Conservation (phyloP, 2,797 vertebrate species). For the Geotrypetes seraphini region DNA sequence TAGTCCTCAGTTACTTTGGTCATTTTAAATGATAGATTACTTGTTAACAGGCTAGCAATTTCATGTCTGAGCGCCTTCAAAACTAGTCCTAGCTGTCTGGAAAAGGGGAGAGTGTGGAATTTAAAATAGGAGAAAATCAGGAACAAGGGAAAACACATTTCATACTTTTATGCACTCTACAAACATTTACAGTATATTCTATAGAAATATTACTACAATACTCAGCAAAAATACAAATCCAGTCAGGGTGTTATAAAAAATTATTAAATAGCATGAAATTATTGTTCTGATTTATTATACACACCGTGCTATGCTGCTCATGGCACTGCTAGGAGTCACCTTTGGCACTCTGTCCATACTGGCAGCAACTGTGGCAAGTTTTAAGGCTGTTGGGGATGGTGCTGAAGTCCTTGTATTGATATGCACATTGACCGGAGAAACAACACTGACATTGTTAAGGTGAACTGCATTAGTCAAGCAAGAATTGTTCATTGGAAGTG, state of each 20-base stretch:
- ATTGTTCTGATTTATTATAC: background rate
- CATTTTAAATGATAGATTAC: too few relatives aligned
- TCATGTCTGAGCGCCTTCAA: too few relatives aligned
- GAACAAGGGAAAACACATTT: too few relatives aligned
- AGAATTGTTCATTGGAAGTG: constrained; percentile 73
- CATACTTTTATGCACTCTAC: too few relatives aligned
- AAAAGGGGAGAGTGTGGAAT: too few relatives aligned
- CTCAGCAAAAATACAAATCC: too few relatives aligned
- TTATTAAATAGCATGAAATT: fast-evolving
- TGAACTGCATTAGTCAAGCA: constrained; percentile 66
- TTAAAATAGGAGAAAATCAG: too few relatives aligned
- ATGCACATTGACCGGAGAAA: constrained; percentile 77
- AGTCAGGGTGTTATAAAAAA: fast-evolving
- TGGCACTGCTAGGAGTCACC: constrained; percentile 77
- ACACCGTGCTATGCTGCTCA: constrained; percentile 77
- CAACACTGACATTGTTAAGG: constrained; percentile 73
- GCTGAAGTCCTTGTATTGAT: constrained; percentile 74
- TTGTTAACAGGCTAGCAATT: too few relatives aligned
- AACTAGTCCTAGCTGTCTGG: too few relatives aligned
- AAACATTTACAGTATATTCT: too few relatives aligned
- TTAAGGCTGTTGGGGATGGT: constrained; percentile 83
- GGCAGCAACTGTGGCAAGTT: constrained; percentile 81
- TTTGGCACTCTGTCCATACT: constrained; percentile 82
- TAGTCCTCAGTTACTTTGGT: too few relatives aligned
- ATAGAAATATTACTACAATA: too few relatives aligned